phyloP scores from a whole-genome alignment of 2,888 invertebrate species.

The Liodrosophila aerea region DNA sequence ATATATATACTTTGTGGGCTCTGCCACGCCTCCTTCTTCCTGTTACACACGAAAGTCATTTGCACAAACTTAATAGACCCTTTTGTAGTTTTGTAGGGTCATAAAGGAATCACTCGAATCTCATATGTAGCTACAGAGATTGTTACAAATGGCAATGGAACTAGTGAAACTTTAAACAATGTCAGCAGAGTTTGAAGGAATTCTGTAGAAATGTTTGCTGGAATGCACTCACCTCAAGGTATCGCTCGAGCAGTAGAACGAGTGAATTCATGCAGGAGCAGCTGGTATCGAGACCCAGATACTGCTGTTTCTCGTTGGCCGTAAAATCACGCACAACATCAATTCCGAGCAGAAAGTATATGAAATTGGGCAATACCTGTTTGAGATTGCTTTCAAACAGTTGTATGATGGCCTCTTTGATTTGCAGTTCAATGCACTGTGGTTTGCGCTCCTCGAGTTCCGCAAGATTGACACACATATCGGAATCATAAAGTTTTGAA shows the following conservation, averaged over 20 bases:
- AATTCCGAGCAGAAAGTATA: slow-evolving; percentile 94
- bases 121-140: no score
- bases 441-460: slow-evolving; percentile 38
- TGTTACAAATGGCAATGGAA: no score
- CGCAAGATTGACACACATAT: not conserved
- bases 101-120: no score
- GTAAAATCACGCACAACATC: slow-evolving; percentile 90
- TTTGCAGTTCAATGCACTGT: slow-evolving; percentile 71
- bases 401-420: slow-evolving; percentile 87
- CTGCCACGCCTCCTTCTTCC: no score
- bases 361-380: slow-evolving; percentile 91
- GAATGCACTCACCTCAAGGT: slow-evolving; percentile 84
- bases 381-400: slow-evolving; percentile 90
- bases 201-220: no score
- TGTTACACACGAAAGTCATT: no score
- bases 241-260: slow-evolving; percentile 87
- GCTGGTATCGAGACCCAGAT: slow-evolving; percentile 88
- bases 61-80: no score
- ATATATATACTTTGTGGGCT: no score
- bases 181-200: no score
- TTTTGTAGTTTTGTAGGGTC: no score
- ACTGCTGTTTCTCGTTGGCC: slow-evolving; percentile 90
- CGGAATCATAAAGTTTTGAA: no score
- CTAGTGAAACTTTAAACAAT: no score
- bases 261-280: slow-evolving; percentile 91